Evolutionary conservation across 2,888 invertebrate genomes (phyloP), one percentile per base, ranked within the genome.

Genomic region (Arctia plantaginis): DNA sequence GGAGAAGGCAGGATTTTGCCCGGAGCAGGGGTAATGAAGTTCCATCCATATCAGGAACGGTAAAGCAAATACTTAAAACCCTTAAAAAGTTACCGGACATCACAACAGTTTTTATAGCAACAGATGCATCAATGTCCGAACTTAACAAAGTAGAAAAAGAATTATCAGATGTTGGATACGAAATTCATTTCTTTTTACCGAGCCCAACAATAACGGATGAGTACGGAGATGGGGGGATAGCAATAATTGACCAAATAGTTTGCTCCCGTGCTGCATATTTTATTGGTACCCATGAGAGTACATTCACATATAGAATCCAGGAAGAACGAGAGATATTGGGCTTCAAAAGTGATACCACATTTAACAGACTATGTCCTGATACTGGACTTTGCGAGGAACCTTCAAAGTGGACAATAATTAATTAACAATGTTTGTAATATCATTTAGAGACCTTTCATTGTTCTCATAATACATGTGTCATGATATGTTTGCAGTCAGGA

Each of bases 301-400:
- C 99, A 0, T 99, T 99, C 92, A 97, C 99, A 0, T 99, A 98
- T 91, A 96, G 99, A 74, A 99, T 99, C 82, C 99, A 99, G 93
- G 99, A 99, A 91, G 99, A 99, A 90, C 96, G 99, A 41, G 99
- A 99, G 94, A 99, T 99, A 77, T 91, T 99, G 66, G 99, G 99
- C 1, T 99, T 99, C 91, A 96, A 97, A 12, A 95, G 97, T 65
- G 94, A 97, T 41, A 97, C 97, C 15, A 99, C 99, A 0, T 99
- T 99, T 90, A 99, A 99, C 92, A 96, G 98, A 78, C 94, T 99
- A 1, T 99, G 99, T 92, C 95, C 96, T 0, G 96, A 97, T 72
- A 89, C 90, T 13, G 95, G 95, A 13, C 88, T 92, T 55, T 99
- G 99, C 94, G 97, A 97, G 82, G 97, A 96, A 85, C 98, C 98